phyloP scores from a whole-genome alignment of 2,113 vertebrate genomes.

The Caretta caretta region DNA sequence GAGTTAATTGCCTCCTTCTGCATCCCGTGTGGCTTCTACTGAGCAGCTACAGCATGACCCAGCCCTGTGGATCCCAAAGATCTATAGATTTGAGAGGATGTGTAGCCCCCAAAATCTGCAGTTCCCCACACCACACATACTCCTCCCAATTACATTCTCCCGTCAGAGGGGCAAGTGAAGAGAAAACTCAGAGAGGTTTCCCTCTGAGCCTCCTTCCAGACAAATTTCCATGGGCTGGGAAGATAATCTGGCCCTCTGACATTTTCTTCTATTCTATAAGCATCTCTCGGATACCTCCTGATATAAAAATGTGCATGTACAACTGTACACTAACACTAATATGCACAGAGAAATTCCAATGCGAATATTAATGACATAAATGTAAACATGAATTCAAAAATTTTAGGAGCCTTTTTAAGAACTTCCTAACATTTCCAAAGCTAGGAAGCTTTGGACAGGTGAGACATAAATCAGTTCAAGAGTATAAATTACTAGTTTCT shows the following conservation, averaged over 20 bases:
- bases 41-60: neutral
- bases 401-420: neutral
- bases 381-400: neutral
- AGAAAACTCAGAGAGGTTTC: neutral
- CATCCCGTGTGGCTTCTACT: neutral
- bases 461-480: conserved; percentile 16
- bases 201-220: neutral
- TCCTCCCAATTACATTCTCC: neutral
- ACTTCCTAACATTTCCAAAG: neutral
- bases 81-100: neutral
- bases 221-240: neutral
- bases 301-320: neutral
- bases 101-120: neutral
- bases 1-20: neutral
- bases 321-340: neutral
- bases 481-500: conserved; percentile 45
- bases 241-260: neutral
- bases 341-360: neutral
- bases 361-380: neutral
- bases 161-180: neutral
- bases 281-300: neutral
- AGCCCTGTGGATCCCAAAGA: neutral
- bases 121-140: neutral
- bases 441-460: neutral
- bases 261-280: neutral